phyloP scores from a whole-genome alignment of 2,113 vertebrate species.

The Chaetops frenatus region DNA sequence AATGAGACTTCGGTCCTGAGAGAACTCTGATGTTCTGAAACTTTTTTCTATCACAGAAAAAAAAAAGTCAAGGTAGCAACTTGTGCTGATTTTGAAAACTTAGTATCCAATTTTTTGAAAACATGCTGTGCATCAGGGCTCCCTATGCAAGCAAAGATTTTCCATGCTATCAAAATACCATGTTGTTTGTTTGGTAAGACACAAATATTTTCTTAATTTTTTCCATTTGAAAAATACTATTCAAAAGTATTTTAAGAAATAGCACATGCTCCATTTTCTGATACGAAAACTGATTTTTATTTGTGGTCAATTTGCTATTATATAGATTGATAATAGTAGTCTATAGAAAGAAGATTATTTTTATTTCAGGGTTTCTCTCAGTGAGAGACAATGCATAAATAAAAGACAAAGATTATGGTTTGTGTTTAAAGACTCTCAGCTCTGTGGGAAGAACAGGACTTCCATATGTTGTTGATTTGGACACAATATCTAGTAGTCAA shows the following conservation, averaged over 20 bases:
- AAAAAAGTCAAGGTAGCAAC: neutral
- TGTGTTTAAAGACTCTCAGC: neutral
- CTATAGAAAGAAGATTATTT: neutral
- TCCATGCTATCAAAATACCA: neutral
- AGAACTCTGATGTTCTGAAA: neutral
- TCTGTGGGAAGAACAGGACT: neutral
- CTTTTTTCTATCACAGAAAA: neutral
- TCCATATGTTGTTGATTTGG: neutral
- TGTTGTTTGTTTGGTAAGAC: neutral
- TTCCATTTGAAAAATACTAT: neutral
- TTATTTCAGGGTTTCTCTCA: neutral
- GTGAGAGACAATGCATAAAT: neutral
- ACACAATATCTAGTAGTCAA: neutral
- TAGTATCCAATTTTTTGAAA: neutral
- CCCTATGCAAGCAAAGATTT: neutral
- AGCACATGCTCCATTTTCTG: neutral
- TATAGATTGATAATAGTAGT: too few relatives aligned
- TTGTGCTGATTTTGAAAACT: neutral
- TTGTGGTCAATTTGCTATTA: neutral
- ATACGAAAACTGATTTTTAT: neutral
- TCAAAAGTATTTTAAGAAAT: neutral
- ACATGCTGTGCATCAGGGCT: accelerated
- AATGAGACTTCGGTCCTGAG: neutral
- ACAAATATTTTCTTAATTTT: neutral
- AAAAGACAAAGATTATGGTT: neutral